Percentiles rank a stretch among this genome's conserved stretches.
These are phyloP conservation scores for Chunga burmeisteri DNA, from an alignment of 2,113 vertebrate genomes.

Conservation along the genomic window DNA sequence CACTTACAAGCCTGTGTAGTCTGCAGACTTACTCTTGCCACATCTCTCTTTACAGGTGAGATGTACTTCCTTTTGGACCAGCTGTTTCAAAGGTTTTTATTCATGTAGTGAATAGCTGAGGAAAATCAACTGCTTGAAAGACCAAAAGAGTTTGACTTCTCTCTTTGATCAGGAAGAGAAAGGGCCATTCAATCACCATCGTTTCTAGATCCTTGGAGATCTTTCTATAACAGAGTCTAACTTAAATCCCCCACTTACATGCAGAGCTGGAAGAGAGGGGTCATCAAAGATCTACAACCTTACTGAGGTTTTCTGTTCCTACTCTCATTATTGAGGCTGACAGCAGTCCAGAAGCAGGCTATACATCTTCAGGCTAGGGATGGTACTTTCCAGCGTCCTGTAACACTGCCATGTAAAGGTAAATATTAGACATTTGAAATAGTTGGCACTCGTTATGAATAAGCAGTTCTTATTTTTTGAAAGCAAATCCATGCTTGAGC, in stretches of 20 bases:
- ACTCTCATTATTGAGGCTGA: not conserved
- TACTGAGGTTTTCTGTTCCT: not conserved
- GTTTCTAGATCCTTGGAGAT: not conserved
- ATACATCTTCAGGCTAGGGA: not conserved
- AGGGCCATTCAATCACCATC: not conserved
- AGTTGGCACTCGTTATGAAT: not conserved
- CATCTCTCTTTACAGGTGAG: not conserved
- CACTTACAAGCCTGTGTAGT: not conserved
- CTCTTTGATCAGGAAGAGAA: not conserved
- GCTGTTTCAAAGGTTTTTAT: conserved; percentile 25
- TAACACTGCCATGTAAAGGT: not conserved
- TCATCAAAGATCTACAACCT: not conserved
- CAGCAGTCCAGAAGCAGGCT: not conserved
- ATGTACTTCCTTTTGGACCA: not conserved
- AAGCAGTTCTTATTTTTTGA: not conserved
- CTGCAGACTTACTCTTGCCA: not conserved
- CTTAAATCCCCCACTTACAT: not conserved
- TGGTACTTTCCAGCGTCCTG: not conserved
- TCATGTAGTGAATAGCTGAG: not conserved
- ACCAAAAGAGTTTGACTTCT: not conserved
- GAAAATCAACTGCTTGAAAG: conserved; percentile 20
- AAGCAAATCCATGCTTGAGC: not conserved
- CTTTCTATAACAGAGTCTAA: not conserved
- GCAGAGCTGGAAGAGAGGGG: not conserved
- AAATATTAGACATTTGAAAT: not conserved